Evolutionary conservation across 2,888 invertebrate genomes (phyloP).

Genomic region (Metacarcinus magister): DNA sequence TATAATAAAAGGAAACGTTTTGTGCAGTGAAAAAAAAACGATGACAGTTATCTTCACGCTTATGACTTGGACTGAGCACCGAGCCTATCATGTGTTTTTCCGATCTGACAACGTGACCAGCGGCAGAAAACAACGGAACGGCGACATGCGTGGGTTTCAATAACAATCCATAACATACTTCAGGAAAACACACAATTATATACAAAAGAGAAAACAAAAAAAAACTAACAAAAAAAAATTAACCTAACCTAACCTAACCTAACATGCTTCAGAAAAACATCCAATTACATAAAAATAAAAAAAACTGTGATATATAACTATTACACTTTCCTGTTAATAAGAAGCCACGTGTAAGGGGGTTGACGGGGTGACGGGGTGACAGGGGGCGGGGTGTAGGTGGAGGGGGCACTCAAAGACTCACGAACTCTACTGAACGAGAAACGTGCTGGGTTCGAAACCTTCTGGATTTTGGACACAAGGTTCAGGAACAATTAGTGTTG

Average conservation of each 20-base stretch:
- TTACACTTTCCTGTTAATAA: neutral
- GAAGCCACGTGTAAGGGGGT: neutral
- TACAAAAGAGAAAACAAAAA: neutral
- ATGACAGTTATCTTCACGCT: neutral
- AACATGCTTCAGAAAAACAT: no score
- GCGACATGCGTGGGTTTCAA: neutral
- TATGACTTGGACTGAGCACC: neutral
- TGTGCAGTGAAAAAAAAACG: no score
- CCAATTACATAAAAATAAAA: no score
- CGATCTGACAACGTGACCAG: neutral
- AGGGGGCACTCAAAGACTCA: neutral
- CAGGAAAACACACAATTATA: neutral
- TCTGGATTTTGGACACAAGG: slow-evolving; percentile 14
- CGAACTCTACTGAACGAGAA: slow-evolving; percentile 22
- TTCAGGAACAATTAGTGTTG: slow-evolving; percentile 48
- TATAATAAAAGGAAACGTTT: neutral
- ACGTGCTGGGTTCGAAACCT: neutral
- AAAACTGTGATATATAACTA: neutral
- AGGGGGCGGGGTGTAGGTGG: neutral
- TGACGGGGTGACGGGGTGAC: no score
- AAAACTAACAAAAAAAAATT: no score
- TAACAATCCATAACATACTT: neutral
- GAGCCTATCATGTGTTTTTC: neutral
- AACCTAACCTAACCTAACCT: no score
- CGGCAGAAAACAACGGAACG: neutral